Evolutionary conservation across 35 echinoderm and acorn worm species (phyloP), one percentile per base, ranked within the genome.

Genomic region (Heliocidaris erythrogramma): DNA sequence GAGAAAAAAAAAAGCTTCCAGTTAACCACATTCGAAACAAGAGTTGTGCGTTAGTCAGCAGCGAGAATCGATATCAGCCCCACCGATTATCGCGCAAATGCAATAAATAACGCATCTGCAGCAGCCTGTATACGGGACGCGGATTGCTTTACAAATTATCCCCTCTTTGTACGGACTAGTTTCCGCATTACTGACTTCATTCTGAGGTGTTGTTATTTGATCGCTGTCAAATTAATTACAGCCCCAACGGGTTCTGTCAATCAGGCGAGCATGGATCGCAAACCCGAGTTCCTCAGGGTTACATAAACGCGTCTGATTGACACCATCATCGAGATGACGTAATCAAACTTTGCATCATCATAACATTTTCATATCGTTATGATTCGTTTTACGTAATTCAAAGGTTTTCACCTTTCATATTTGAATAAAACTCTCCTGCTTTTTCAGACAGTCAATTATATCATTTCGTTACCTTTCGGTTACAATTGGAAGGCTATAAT

Each of bases 191-290:
- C 94, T 95, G 88, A 88, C 94, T 88, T 95, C 94, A 89, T 95
- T 90, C 48, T 90, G 47, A 91, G 88, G 88, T 90, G 86, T 65
- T 90, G 94, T 91, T 90, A 95, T 95, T 95, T 90, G 94, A 95
- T 95, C 94, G 90, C 94, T 95, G 86, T 95, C 94, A 92, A 95
- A 95, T 95, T 95, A 95, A 95, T 95, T 95, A 95, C 94, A 92
- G 94, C 30, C 87, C 94, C 94, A 59, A 61, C 56, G 94, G 94
- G 94, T 60, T 60, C 86, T 92, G 94, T 95, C 94, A 95, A 95
- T 95, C 94, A 95, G 48, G 9, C 17, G 47, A 49, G 91, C 50
- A 92, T 59, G 91, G 91, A 50, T 50, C 91, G 91, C 49, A 59
- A 29, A 59, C 49, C 29, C 30, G 87, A 47, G 16, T 48, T 56